Conservation (phyloP, 2,113 vertebrate species). For the Dipodomys spectabilis region DNA sequence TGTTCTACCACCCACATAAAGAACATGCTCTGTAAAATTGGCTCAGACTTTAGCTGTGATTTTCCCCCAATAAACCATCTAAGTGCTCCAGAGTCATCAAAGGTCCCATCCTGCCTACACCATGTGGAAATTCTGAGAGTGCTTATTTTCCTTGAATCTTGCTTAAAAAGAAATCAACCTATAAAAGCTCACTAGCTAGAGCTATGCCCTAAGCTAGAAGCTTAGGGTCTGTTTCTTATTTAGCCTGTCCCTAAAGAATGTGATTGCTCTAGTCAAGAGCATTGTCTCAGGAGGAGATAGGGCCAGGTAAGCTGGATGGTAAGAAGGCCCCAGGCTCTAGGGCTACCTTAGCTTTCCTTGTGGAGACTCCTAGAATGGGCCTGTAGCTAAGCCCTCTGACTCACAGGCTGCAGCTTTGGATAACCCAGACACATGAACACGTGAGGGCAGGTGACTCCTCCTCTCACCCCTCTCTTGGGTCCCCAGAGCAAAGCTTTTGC, state of each 20-base stretch:
- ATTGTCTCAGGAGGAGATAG: constrained; percentile 8
- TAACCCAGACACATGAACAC: not conserved
- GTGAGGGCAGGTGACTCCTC: too few species aligned
- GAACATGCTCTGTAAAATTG: not conserved
- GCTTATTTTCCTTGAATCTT: not conserved
- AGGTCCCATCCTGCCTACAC: not conserved
- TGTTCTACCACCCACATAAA: not conserved
- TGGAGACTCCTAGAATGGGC: not conserved
- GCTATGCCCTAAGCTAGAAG: not conserved
- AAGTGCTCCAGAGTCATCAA: not conserved
- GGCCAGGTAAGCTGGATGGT: not conserved
- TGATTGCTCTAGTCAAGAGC: constrained; percentile 13
- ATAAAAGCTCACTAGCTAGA: not conserved
- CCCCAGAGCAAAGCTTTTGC: not conserved
- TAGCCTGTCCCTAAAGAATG: constrained; percentile 56
- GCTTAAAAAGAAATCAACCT: not conserved
- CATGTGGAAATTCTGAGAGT: not conserved
- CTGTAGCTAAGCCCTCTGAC: not conserved
- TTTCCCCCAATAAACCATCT: not conserved
- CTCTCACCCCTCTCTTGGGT: not conserved
- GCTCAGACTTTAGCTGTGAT: not conserved
- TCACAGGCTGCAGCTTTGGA: not conserved
- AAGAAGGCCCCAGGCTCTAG: not conserved
- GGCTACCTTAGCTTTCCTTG: not conserved
- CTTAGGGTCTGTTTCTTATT: constrained; percentile 12